phyloP scores from a whole-genome alignment of 2,888 invertebrate genomes.

The Blastobasis adustella region DNA sequence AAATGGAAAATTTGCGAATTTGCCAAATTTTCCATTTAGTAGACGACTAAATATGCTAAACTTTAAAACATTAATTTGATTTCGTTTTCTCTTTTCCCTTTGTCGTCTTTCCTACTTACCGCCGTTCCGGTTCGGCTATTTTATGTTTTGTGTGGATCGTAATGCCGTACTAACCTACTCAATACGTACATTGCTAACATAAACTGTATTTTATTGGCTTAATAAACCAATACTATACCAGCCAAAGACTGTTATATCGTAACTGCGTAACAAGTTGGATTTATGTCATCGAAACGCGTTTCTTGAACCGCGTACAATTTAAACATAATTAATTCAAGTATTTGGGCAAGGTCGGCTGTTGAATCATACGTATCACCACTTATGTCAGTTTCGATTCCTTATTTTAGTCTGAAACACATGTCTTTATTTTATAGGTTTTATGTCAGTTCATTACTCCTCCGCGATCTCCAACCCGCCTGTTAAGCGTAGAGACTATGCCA shows the following conservation, averaged over 20 bases:
- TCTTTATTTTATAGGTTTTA: too few relatives aligned
- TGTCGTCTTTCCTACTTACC: not conserved
- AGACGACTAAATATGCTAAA: too few relatives aligned
- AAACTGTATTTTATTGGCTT: not conserved
- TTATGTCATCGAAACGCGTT: not conserved
- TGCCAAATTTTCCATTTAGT: not conserved
- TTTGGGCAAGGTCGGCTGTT: too few relatives aligned
- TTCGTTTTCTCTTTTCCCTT: too few relatives aligned
- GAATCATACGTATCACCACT: too few relatives aligned
- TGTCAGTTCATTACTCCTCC: too few relatives aligned
- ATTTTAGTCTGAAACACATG: too few relatives aligned
- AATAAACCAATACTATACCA: slow-evolving; percentile 3
- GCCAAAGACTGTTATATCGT: not conserved
- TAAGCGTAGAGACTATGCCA: too few relatives aligned
- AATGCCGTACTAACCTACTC: not conserved
- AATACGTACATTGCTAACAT: not conserved
- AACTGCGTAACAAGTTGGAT: not conserved
- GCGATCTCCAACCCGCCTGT: too few relatives aligned
- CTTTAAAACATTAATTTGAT: too few relatives aligned
- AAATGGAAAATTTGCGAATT: not conserved
- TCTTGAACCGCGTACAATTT: not conserved
- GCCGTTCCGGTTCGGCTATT: not conserved
- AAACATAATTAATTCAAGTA: not conserved
- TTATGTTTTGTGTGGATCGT: not conserved
- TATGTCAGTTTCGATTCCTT: too few relatives aligned